phyloP scores from a whole-genome alignment of 2,888 invertebrate genomes.

The Argyresthia albistria region DNA sequence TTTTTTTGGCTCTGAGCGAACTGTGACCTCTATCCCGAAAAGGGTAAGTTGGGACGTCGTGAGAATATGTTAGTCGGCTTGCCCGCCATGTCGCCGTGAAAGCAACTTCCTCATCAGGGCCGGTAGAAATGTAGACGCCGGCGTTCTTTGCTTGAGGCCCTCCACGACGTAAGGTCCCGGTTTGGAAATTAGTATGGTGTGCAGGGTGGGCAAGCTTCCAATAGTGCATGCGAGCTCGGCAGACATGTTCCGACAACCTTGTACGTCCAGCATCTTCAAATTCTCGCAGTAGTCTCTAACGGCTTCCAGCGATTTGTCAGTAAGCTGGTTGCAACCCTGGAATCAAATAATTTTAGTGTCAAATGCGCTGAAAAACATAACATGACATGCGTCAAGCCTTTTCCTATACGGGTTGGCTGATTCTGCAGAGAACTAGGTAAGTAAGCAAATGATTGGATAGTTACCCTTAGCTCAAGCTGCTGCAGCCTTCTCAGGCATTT shows the following conservation, averaged over 20 bases:
- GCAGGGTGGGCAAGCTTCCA: slow-evolving; percentile 44
- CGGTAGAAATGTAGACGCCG: slow-evolving; percentile 51
- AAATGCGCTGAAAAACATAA: neutral
- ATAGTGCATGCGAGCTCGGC: slow-evolving; percentile 54
- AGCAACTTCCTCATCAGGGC: slow-evolving; percentile 47
- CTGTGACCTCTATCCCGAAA: too few species aligned
- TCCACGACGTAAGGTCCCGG: slow-evolving; percentile 60
- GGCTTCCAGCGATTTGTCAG: slow-evolving; percentile 67
- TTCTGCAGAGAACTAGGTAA: neutral
- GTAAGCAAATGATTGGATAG: neutral
- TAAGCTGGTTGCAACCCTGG: slow-evolving; percentile 75
- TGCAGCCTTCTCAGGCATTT: slow-evolving; percentile 59
- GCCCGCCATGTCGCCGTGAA: neutral
- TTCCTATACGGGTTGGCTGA: too few species aligned
- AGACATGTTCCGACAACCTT: slow-evolving; percentile 63
- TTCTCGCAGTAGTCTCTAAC: slow-evolving; percentile 60
- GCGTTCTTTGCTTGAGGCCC: slow-evolving; percentile 42
- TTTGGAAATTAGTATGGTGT: slow-evolving; percentile 59
- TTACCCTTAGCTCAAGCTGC: slow-evolving; percentile 72
- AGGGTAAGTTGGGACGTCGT: neutral
- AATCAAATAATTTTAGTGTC: slow-evolving; percentile 17
- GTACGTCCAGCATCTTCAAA: slow-evolving; percentile 73
- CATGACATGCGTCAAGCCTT: too few species aligned
- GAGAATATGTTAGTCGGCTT: neutral
- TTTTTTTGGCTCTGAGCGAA: too few species aligned